Conservation (phyloP, 2,797 vertebrate species). For the Sebastes elongatus region DNA sequence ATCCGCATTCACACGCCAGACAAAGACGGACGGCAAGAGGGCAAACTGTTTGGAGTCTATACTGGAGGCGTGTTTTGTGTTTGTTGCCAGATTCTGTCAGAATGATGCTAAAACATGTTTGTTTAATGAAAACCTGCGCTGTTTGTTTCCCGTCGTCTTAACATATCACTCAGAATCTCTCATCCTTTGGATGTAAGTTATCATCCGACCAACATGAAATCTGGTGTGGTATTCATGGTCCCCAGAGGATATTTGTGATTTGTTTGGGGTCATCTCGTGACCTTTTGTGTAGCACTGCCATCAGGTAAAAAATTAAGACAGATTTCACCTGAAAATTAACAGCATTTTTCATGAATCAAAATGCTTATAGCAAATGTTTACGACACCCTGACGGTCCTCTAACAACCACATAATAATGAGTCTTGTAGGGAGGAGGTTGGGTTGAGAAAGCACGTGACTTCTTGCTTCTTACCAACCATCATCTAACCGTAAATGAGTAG, state of each 20-base stretch:
- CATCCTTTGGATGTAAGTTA: neutral
- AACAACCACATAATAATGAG: no score
- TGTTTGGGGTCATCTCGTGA: neutral
- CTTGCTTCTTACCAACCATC: neutral
- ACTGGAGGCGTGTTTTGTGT: neutral
- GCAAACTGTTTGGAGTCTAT: neutral
- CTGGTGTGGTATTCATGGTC: neutral
- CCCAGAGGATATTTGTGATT: neutral
- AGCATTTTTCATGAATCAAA: no score
- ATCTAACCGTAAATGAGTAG: no score
- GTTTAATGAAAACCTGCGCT: neutral
- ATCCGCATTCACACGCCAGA: slow-evolving; percentile 17
- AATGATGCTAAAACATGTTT: neutral
- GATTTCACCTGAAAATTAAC: neutral
- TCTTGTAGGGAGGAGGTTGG: no score
- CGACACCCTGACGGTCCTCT: no score
- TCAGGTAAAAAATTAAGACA: neutral
- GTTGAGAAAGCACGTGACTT: neutral
- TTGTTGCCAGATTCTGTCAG: neutral
- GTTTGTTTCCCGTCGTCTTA: neutral
- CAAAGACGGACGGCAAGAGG: slow-evolving; percentile 29
- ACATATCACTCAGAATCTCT: neutral
- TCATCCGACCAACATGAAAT: neutral
- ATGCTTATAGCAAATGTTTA: no score
- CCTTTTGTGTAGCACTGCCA: neutral